Conservation (phyloP, 2,797 vertebrate genomes). For the Phylloscopus collybita region DNA sequence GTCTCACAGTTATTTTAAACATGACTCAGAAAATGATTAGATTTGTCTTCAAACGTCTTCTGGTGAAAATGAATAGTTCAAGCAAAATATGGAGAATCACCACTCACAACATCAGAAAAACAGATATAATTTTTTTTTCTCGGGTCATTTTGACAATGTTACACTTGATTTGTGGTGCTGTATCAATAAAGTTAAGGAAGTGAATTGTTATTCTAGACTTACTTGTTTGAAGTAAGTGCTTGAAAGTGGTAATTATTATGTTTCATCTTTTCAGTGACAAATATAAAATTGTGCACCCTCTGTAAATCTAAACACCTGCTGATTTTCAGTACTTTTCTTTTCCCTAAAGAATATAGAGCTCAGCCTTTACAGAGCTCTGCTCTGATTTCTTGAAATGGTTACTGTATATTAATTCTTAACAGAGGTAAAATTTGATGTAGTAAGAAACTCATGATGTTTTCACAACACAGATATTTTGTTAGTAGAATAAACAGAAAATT, state of each 20-base stretch:
- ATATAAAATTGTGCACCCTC: not conserved
- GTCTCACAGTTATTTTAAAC: slow-evolving; percentile 22
- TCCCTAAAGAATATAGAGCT: not conserved
- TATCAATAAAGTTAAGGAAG: not conserved
- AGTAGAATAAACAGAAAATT: not conserved
- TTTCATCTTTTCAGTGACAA: not conserved
- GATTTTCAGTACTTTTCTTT: not conserved
- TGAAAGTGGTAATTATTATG: not conserved
- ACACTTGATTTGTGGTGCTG: not conserved
- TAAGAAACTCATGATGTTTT: not conserved
- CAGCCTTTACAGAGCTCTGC: not conserved
- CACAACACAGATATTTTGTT: not conserved
- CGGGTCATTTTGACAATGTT: not conserved
- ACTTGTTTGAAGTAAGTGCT: not conserved
- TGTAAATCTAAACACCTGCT: not conserved
- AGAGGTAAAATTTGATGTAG: not conserved
- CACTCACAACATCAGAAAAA: not conserved
- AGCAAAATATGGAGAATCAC: not conserved
- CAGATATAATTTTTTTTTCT: not conserved
- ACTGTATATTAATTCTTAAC: not conserved
- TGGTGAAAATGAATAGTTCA: not conserved
- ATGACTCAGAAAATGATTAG: slow-evolving; percentile 15
- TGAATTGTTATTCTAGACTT: not conserved
- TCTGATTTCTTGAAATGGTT: not conserved
- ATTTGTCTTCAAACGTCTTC: slow-evolving; percentile 1